Conservation (phyloP, 2,113 vertebrate genomes). For the Capreolus pygargus region DNA sequence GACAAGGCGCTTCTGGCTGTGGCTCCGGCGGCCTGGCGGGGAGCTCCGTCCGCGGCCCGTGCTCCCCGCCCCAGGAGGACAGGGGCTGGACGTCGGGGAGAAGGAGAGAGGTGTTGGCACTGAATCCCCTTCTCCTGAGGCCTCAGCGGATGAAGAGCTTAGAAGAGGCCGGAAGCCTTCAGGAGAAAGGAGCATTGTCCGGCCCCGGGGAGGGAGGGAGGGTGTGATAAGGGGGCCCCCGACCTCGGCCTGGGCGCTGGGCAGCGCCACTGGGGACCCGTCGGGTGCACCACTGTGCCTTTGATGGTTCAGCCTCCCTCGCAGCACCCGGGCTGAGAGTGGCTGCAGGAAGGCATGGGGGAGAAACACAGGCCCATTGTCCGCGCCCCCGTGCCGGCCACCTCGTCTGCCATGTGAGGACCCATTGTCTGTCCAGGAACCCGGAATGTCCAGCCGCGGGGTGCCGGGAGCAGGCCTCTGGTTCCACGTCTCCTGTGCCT, state of each 20-base stretch:
- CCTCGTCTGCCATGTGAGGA: constrained; percentile 36
- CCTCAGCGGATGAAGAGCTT: background rate
- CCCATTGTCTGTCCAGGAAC: constrained; percentile 56
- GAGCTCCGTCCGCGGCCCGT: background rate
- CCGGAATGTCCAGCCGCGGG: constrained; percentile 39
- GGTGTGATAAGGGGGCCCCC: background rate
- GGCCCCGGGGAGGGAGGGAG: background rate
- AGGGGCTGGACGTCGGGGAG: background rate
- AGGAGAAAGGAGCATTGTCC: background rate
- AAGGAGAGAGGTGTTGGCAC: background rate
- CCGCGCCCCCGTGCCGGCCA: background rate
- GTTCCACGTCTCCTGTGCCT: background rate
- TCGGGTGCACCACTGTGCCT: background rate
- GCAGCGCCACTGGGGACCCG: background rate
- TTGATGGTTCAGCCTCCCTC: background rate
- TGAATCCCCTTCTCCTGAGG: background rate
- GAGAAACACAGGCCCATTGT: constrained; percentile 62
- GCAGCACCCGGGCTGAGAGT: background rate
- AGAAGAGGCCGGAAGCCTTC: constrained; percentile 25
- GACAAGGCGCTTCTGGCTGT: background rate
- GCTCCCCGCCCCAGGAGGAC: background rate
- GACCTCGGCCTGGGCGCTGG: background rate
- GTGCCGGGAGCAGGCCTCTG: background rate
- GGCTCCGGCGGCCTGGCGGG: background rate
- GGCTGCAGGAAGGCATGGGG: constrained; percentile 30